Base-by-base conservation (phyloP, 2,797 vertebrate species). In the Lutjanus argentimaculatus region DNA sequence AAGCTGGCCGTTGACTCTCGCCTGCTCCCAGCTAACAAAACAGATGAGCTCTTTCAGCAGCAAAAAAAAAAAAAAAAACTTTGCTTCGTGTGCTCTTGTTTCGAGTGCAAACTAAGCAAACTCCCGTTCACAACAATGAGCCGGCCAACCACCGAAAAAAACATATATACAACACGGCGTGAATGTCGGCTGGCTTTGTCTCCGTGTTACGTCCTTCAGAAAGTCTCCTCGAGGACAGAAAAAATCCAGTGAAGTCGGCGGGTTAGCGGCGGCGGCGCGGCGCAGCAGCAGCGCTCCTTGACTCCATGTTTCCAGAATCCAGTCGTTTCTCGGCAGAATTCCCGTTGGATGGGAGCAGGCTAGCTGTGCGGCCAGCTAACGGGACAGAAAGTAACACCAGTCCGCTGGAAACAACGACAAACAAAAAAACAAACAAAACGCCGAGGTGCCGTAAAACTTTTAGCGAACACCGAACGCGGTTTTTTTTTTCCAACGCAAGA, bases 261-360 rank as follows among this genome's bases (percentile, higher is more conserved):
- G 6, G 30, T 36, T 36, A 36, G 30, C 30, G 4, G 30, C 30
- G 30, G 30, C 88, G 94, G 91, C 92, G 77, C 81, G 30, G 82
- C 88, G 90, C 85, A 7, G 42, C 85, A 7, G 42, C 86, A 36
- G 30, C 86, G 90, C 61, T 83, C 92, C 90, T 88, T 89, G 95
- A 95, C 95, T 95, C 95, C 95, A 95, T 95, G 95, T 95, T 96
- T 94, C 91, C 91, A 92, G 77, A 83, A 88, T 90, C 85, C 88
- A 79, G 86, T 91, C 85, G 88, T 92, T 93, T 95, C 91, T 89
- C 84, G 46, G 79, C 86, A 91, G 92, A 93, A 93, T 94, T 92
- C 91, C 92, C 93, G 88, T 91, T 91, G 93, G 91, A 93, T 93
- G 92, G 65, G 71, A 86, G 75, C 79, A 61, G 84, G 88, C 90